Evolutionary conservation across 2,797 vertebrate species (phyloP).

Genomic region (Vireo griseus): DNA sequence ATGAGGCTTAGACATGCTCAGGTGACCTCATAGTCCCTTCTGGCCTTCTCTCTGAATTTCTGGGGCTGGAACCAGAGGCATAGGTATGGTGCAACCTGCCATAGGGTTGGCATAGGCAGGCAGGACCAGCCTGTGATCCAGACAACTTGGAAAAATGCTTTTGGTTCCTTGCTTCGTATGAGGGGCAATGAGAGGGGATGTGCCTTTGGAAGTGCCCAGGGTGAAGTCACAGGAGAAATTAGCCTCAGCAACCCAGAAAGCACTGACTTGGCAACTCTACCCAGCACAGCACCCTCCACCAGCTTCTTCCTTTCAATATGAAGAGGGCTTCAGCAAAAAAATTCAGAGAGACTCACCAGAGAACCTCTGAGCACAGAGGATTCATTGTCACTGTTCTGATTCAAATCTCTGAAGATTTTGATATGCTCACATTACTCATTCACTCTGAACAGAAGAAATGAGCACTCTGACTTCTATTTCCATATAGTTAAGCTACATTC

Average conservation of each 20-base stretch:
- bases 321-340: not conserved
- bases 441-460: not conserved
- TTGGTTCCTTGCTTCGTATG: not conserved
- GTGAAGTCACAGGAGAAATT: not conserved
- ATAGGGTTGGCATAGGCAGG: not conserved
- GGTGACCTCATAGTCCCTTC: not conserved
- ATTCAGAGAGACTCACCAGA: not conserved
- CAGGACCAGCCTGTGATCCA: not conserved
- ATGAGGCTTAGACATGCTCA: not conserved
- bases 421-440: not conserved
- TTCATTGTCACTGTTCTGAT: not conserved
- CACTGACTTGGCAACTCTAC: fast-evolving
- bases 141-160: not conserved
- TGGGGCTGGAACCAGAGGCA: not conserved
- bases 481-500: not conserved
- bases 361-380: not conserved
- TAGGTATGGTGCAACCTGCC: not conserved
- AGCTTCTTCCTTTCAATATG: not conserved
- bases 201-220: not conserved
- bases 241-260: not conserved
- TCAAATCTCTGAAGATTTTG: not conserved
- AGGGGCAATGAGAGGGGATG: not conserved
- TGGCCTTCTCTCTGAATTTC: not conserved
- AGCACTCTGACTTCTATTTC: not conserved
- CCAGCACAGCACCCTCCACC: not conserved